phyloP scores from a whole-genome alignment of 2,888 invertebrate species.

The Mythimna lalbum region DNA sequence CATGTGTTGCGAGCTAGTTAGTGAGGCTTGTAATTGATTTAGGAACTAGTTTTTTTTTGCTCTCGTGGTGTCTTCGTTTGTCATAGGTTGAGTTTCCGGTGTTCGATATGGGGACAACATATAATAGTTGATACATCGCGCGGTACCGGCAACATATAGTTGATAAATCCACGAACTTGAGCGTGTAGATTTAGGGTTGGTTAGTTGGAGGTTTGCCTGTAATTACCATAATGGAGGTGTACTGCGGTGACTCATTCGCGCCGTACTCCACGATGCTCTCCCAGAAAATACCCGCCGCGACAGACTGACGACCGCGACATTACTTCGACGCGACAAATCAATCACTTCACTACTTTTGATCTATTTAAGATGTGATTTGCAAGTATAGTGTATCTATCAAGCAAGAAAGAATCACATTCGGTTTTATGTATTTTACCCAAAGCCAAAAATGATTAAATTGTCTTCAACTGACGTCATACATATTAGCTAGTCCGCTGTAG shows the following conservation, averaged over 20 bases:
- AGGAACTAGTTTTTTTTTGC: not conserved
- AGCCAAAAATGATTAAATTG: not conserved
- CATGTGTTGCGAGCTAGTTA: not conserved
- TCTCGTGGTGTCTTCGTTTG: not conserved
- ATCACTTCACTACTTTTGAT: slow-evolving; percentile 1
- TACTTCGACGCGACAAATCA: slow-evolving; percentile 9
- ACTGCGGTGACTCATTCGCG: slow-evolving; percentile 38
- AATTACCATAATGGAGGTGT: slow-evolving; percentile 23
- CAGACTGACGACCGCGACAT: slow-evolving; percentile 6
- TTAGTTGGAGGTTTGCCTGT: slow-evolving; percentile 29
- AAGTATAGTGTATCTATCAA: not conserved
- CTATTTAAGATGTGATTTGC: not conserved
- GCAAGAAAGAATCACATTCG: not conserved
- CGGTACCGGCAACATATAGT: not conserved
- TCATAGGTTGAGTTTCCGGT: not conserved
- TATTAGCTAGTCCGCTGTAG: not conserved
- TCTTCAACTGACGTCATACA: not conserved
- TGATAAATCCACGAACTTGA: slow-evolving; percentile 9
- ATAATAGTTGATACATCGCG: too few species aligned
- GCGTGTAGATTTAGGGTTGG: slow-evolving; percentile 45
- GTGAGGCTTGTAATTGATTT: not conserved
- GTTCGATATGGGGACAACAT: too few species aligned
- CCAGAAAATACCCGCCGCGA: not conserved
- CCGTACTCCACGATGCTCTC: not conserved
- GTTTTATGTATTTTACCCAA: not conserved